Evolutionary conservation across 2,113 vertebrate species (phyloP).

Genomic region (Hiodon tergisus): DNA sequence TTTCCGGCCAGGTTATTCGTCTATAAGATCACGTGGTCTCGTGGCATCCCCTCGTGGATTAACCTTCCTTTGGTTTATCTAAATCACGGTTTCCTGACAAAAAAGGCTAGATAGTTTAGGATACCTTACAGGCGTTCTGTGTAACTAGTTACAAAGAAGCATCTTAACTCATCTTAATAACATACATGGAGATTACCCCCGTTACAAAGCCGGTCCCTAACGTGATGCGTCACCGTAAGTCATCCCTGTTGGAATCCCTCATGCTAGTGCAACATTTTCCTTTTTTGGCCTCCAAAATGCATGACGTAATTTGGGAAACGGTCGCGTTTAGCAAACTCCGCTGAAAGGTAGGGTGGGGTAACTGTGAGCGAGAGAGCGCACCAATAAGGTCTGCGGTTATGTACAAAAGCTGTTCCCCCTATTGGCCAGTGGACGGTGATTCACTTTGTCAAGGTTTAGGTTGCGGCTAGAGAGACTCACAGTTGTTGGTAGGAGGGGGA

Average conservation of each 20-base stretch:
- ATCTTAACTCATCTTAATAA: too few species aligned
- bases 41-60: background rate
- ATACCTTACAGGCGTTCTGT: background rate
- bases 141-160: background rate
- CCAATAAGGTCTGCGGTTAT: constrained; percentile 48
- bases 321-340: constrained; percentile 34
- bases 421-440: constrained; percentile 61
- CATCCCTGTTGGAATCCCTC: constrained; percentile 32
- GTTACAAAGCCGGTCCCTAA: background rate
- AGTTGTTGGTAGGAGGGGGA: constrained; percentile 36
- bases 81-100: background rate
- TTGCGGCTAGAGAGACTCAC: constrained; percentile 43
- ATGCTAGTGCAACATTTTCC: constrained; percentile 43
- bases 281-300: constrained; percentile 50
- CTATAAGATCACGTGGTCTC: background rate
- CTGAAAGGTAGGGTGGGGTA: constrained; percentile 28
- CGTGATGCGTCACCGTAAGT: constrained; percentile 16
- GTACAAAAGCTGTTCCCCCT: constrained; percentile 35
- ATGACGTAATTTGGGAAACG: constrained; percentile 62
- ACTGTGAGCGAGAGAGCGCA: constrained; percentile 29
- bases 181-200: too few species aligned
- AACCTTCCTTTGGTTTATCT: background rate
- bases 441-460: constrained; percentile 56
- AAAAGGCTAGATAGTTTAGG: background rate
- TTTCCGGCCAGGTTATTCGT: background rate